These are phyloP conservation scores for Chymomyza amoena DNA, from an alignment of 2,888 invertebrate genomes.

Conservation along the genomic window DNA sequence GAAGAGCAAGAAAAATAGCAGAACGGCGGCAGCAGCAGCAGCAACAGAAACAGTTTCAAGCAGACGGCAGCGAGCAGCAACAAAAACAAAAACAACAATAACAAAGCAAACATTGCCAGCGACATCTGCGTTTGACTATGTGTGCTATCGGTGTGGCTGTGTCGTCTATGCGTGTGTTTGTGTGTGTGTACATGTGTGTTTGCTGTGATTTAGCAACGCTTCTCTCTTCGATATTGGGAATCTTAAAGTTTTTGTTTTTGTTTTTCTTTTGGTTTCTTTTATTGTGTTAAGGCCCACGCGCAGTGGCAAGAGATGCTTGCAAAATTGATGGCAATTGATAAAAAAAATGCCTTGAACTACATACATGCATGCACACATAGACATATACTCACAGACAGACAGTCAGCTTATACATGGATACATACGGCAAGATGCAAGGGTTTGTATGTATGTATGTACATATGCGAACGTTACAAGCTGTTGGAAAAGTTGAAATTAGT, in stretches of 20 bases:
- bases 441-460: no score
- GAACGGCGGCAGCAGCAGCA: not conserved
- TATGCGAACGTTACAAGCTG: no score
- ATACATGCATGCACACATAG: not conserved
- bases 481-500: no score
- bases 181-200: constrained; percentile 7
- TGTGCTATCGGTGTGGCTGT: constrained; percentile 36
- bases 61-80: not conserved
- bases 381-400: no score
- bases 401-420: no score
- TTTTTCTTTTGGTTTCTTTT: not conserved
- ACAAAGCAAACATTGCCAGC: constrained; percentile 8
- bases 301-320: not conserved
- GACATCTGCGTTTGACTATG: constrained; percentile 29
- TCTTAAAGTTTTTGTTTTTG: not conserved
- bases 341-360: not conserved
- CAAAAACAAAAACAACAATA: not conserved
- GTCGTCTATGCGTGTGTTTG: constrained; percentile 19
- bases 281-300: not conserved
- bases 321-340: not conserved
- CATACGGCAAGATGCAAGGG: no score
- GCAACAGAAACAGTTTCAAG: constrained; percentile 15
- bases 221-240: not conserved
- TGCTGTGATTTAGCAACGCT: not conserved
- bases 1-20: not conserved